Evolutionary conservation across 2,113 vertebrate genomes (phyloP), one percentile per base, ranked within the genome.

Genomic region (Mesocricetus auratus): DNA sequence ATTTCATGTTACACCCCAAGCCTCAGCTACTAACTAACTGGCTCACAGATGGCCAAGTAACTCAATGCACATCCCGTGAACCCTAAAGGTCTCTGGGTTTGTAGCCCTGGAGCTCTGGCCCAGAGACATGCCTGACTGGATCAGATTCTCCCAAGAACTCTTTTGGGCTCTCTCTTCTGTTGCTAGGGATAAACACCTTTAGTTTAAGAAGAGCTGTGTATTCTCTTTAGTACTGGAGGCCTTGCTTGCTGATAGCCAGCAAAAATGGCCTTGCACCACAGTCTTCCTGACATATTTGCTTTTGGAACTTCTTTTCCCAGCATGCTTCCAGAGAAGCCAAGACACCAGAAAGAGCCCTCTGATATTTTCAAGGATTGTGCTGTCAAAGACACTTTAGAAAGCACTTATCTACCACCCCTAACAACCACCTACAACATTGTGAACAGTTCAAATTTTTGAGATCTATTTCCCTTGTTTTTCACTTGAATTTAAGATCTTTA

Each of bases 381-480:
- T 91, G 15, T 13, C 4, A n/a, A n/a, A n/a, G n/a, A 7, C 17
- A 91, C 66, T 89, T 79, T 56, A 50, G 50, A 79, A 36, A 79
- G 31, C 50, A 79, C 77, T 79, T 73, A 64, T 92, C 36, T 74
- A 73, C 74, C 26, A 92, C 26, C 47, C 21, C 36, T 62, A 79
- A 90, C 90, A 45, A 92, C 31, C 33, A 86, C 36, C 36, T 82
- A 93, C 79, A 33, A 91, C 3, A 69, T 17, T 79, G 24, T 83
- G 74, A 96, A 86, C 9, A 93, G 33, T 82, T 92, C 16, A 94
- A 87, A 89, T 36, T 7, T 87, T 89, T 94, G 10, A 89, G 31
- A 89, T 92, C 89, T 69, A 85, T 89, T 94, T 91, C 42, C 69
- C 60, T 94, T 88, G 71, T 90, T 96, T 94, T 91, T 53, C 74